These are phyloP conservation scores for Iguana delicatissima DNA, from an alignment of 2,797 vertebrate species.

Conservation along the genomic window DNA sequence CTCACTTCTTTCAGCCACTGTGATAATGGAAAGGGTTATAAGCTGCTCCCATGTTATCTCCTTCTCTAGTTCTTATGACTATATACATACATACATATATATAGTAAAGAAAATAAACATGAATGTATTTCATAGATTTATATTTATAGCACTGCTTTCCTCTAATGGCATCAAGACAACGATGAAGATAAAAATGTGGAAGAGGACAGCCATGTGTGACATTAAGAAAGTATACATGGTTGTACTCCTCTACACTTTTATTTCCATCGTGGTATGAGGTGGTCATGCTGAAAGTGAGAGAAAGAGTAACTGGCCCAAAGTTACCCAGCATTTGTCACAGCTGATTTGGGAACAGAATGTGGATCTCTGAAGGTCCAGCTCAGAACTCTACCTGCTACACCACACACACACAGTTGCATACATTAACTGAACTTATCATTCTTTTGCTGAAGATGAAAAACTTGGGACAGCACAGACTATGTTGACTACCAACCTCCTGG, in stretches of 20 bases:
- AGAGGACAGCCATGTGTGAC: too few relatives aligned
- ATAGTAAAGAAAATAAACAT: not conserved
- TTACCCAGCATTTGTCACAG: not conserved
- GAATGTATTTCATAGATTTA: not conserved
- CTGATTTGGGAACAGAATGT: not conserved
- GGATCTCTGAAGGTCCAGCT: not conserved
- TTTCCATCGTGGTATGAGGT: not conserved
- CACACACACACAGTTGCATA: too few relatives aligned
- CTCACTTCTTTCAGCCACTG: not conserved
- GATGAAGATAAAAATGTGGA: too few relatives aligned
- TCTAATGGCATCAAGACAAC: too few relatives aligned
- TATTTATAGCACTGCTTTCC: not conserved
- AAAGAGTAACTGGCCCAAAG: not conserved
- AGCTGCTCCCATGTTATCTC: not conserved
- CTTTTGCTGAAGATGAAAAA: constrained; percentile 35
- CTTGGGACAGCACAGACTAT: constrained; percentile 19
- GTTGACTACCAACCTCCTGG: not conserved
- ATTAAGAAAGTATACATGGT: not conserved
- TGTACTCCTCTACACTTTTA: not conserved
- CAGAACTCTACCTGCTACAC: too few relatives aligned
- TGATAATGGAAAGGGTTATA: not conserved
- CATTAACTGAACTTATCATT: constrained; percentile 34
- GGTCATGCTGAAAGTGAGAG: not conserved
- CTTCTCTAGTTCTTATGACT: not conserved
- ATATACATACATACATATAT: not conserved